Evolutionary conservation across 2,888 invertebrate species (phyloP).

Genomic region (Imbricaverruca yamaguchii): DNA sequence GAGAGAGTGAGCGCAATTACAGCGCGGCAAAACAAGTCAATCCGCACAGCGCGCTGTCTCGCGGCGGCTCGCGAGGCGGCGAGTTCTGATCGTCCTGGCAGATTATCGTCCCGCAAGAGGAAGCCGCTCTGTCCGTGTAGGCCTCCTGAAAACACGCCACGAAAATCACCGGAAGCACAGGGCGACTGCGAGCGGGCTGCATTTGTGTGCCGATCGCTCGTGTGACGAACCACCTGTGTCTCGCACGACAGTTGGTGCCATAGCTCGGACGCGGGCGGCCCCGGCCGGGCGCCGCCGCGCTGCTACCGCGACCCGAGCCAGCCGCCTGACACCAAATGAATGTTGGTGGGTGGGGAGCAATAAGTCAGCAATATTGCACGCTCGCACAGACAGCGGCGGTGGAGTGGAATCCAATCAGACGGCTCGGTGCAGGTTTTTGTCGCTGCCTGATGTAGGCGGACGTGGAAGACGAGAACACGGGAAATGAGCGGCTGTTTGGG

Average conservation of each 20-base stretch:
- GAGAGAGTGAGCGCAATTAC: slow-evolving; percentile 1
- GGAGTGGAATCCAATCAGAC: neutral
- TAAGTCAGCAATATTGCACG: neutral
- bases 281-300: too few relatives aligned
- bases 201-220: neutral
- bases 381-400: neutral
- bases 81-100: neutral
- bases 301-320: neutral
- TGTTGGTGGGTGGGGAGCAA: neutral
- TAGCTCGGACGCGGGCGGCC: neutral
- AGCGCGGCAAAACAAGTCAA: slow-evolving; percentile 14
- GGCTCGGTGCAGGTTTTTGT: neutral
- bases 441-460: too few relatives aligned
- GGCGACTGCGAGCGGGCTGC: neutral
- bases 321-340: neutral
- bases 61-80: neutral
- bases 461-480: too few relatives aligned
- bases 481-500: too few relatives aligned
- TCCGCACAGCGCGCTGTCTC: neutral
- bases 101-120: neutral
- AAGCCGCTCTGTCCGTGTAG: neutral
- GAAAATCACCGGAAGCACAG: neutral
- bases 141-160: too few relatives aligned
- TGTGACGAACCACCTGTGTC: neutral
- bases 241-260: neutral